Base-by-base conservation (phyloP, 1,140 invertebrate species). In the Colletes latitarsis region DNA sequence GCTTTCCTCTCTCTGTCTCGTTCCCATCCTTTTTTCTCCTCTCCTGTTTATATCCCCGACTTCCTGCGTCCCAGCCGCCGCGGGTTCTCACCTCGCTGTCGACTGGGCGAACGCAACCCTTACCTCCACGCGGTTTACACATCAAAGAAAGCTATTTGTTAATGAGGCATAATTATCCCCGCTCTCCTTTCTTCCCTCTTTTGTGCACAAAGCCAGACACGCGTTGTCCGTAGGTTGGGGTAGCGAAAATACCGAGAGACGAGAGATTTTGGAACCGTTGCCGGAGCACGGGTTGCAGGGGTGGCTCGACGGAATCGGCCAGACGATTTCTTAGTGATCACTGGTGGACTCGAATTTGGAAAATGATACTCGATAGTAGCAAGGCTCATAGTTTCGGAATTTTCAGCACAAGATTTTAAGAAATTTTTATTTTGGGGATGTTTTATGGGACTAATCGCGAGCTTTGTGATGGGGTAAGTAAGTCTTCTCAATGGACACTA, bases 131-230 rank as follows among this genome's bases (percentile, higher is more conserved):
- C 89, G 84, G 78, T 83, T 84, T 74, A 64, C 80, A 87, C 83
- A 88, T 90, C 88, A 90, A 90, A 90, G 89, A 85, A 89, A 77
- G 88, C 84, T 90, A 89, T 90, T 90, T 89, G 89, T 89, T 90
- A 90, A 90, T 88, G 89, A 89, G 86, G 84, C 84, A 78, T 90
- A 90, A 89, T 90, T 90, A 90, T 89, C 85, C 67, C 52, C 49
- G 62, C 43, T 8, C n/a, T 9, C 43, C 43, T 6, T 43, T 5
- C 43, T 0, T 6, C 8, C 43, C 43, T 6, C 43, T 5, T 43
- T 9, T 5, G 82, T 69, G 77, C 73, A 87, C 86, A 87, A 88
- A 86, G 76, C 63, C 53, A 77, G 74, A 68, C 82, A 78, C 83
- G 74, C 60, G 74, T 39, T 41, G 71, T 43, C 62, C 58, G 68